Evolutionary conservation across 2,113 vertebrate genomes (phyloP).

Genomic region (Diadophis punctatus): DNA sequence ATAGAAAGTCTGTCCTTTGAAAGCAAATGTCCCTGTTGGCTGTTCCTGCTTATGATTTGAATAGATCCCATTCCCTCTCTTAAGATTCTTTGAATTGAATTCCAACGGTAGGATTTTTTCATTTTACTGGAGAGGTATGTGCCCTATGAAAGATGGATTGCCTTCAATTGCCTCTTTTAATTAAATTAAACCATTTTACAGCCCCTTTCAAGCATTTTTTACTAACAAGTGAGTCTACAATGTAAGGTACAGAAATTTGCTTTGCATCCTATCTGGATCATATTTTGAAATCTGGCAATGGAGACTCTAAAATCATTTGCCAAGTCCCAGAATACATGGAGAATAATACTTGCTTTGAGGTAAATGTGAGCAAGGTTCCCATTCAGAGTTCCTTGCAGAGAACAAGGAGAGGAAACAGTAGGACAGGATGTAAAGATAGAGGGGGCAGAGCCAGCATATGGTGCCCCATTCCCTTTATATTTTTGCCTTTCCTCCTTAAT

Average conservation of each 20-base stretch:
- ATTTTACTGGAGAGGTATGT: not conserved
- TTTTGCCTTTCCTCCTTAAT: not conserved
- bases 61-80: not conserved
- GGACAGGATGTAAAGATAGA: not conserved
- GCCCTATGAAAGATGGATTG: not conserved
- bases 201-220: not conserved
- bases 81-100: not conserved
- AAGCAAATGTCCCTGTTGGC: not conserved
- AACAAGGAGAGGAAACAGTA: not conserved
- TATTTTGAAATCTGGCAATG: not conserved
- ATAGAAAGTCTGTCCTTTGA: not conserved
- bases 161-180: not conserved
- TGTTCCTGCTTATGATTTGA: not conserved
- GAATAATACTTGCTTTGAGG: not conserved
- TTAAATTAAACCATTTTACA: not conserved
- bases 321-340: not conserved
- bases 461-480: not conserved
- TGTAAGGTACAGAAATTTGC: not conserved
- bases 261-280: not conserved
- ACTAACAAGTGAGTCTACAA: not conserved
- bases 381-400: not conserved
- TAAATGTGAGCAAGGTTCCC: not conserved
- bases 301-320: not conserved
- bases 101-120: not conserved
- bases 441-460: not conserved